Evolutionary conservation across 2,113 vertebrate species (phyloP).

Genomic region (Monopterus albus): DNA sequence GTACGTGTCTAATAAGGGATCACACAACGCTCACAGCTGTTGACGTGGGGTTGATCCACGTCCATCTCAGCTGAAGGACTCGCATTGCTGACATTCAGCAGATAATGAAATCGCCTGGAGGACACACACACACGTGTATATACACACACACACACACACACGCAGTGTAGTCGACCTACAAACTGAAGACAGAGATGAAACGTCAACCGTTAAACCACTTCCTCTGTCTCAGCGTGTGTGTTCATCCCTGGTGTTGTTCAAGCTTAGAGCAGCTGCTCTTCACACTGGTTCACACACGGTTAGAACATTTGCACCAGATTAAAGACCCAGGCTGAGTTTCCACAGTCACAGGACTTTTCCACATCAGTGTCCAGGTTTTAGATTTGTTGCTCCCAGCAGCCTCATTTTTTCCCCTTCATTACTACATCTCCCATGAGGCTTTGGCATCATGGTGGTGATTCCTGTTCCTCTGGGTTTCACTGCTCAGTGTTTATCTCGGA

Average conservation of each 20-base stretch:
- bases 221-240: slow-evolving; percentile 36
- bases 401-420: neutral
- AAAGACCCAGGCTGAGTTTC: too few species aligned
- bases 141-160: neutral
- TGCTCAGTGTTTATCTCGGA: too few species aligned
- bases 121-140: slow-evolving; percentile 16
- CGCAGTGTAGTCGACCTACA: neutral
- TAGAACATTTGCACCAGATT: neutral
- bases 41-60: slow-evolving; percentile 49
- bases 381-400: neutral
- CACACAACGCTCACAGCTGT: slow-evolving; percentile 48
- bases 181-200: slow-evolving; percentile 14
- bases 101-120: slow-evolving; percentile 58
- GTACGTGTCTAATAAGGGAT: neutral
- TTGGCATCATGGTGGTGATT: neutral
- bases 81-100: slow-evolving; percentile 70
- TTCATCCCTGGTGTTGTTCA: slow-evolving; percentile 11
- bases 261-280: neutral
- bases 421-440: slow-evolving; percentile 15
- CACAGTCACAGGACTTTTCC: neutral
- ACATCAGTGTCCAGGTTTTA: neutral
- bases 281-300: neutral
- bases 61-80: slow-evolving; percentile 52
- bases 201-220: slow-evolving; percentile 68
- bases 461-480: too few species aligned